phyloP scores from a whole-genome alignment of 1,140 invertebrate species.

The Eumeta japonica region DNA sequence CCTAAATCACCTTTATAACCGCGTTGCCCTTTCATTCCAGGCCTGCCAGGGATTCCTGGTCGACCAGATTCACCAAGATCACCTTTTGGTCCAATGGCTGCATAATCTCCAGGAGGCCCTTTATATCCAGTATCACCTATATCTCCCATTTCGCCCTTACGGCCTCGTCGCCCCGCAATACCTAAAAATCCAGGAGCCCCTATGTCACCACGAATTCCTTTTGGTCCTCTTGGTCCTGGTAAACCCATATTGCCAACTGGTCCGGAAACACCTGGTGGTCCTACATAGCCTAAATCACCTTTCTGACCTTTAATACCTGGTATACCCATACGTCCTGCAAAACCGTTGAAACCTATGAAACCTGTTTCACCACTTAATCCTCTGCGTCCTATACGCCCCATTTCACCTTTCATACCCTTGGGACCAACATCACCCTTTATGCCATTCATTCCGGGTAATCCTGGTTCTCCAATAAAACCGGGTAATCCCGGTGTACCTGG shows the following conservation, averaged over 20 bases:
- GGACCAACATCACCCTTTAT: constrained; percentile 45
- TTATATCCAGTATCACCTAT: constrained; percentile 22
- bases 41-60: constrained; percentile 12
- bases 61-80: constrained; percentile 38
- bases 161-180: constrained; percentile 44
- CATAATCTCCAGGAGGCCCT: constrained; percentile 22
- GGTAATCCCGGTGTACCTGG: constrained; percentile 47
- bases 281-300: constrained; percentile 56
- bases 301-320: constrained; percentile 60
- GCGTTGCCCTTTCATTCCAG: constrained; percentile 44
- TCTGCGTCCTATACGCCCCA: constrained; percentile 37
- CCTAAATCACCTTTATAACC: constrained; percentile 60
- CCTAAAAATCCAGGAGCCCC: constrained; percentile 56
- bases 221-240: constrained; percentile 59
- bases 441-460: constrained; percentile 46
- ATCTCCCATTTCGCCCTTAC: constrained; percentile 54
- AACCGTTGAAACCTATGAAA: constrained; percentile 45
- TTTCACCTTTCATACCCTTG: constrained; percentile 52
- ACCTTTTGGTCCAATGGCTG: constrained; percentile 28
- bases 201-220: constrained; percentile 60
- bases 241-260: constrained; percentile 56
- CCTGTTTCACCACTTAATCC: constrained; percentile 51
- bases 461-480: constrained; percentile 56
- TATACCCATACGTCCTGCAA: constrained; percentile 57
- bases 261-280: constrained; percentile 58